Conservation (phyloP, 2,797 vertebrate genomes). For the Pachyuromys duprasi region DNA sequence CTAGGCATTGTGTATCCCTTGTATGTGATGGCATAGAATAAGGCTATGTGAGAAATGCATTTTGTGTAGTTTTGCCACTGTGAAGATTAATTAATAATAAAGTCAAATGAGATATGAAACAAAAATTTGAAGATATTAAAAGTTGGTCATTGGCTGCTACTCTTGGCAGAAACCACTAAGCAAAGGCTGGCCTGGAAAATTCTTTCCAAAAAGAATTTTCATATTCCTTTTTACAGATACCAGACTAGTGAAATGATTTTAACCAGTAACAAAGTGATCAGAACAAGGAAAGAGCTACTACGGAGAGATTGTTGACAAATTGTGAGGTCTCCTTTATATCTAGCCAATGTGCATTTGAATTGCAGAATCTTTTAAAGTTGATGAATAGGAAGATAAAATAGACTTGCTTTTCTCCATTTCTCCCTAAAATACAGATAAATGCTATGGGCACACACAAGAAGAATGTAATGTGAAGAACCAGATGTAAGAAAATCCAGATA, state of each 20-base stretch:
- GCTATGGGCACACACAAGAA: not conserved
- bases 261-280: not conserved
- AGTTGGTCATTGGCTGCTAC: not conserved
- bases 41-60: not conserved
- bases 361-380: not conserved
- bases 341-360: not conserved
- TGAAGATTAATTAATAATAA: not conserved
- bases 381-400: slow-evolving; percentile 15
- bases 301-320: not conserved
- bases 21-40: not conserved
- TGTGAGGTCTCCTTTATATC: not conserved
- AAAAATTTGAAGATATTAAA: not conserved
- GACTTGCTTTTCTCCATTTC: not conserved
- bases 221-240: not conserved
- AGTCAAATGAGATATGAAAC: not conserved
- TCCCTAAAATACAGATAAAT: not conserved
- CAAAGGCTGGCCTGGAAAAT: not conserved
- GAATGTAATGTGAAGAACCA: not conserved
- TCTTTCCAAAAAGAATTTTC: not conserved
- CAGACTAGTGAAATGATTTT: not conserved
- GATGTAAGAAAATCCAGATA: not conserved
- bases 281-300: not conserved
- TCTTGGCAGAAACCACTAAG: not conserved
- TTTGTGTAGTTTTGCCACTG: slow-evolving; percentile 12
- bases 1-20: not conserved